Evolutionary conservation across 2,888 invertebrate species (phyloP), one percentile per base, ranked within the genome.

Genomic region (Leptinotarsa rubiginosa): DNA sequence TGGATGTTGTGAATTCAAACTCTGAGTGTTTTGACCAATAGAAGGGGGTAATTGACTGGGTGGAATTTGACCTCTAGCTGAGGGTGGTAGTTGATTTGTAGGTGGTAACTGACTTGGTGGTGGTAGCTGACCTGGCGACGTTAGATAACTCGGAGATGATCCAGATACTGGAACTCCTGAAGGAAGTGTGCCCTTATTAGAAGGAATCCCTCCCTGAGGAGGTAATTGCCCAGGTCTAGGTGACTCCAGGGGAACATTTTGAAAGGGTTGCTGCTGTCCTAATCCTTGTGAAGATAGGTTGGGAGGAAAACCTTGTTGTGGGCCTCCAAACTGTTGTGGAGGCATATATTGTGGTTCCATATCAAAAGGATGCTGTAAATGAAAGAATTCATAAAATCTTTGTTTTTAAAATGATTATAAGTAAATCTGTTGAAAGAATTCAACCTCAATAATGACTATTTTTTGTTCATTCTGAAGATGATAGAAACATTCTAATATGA

Each of bases 331-430:
- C 69, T 78, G 84, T 74, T 86, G 86, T 70, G 85, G 87, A 59
- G 87, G 88, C 83, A 89, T 85, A 79, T 89, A 90, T 77, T 89
- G 89, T 49, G 90, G 89, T 87, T 90, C 90, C 90, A 90, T 90
- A 73, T 76, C 85, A 82, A 78, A 75, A 71, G 47, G 76, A 74
- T 65, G 71, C 78, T 76, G 76, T 73, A 74, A 77, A 31, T 4
- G n/a, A 16, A 41, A 10, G 2, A 5, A 25, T 31, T 62, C 16
- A 25, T 41, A 10, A 41, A 15, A 22, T 4, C 3, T 56, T 62
- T 25, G 4, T 41, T 41, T n/a, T 4, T 31, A 10, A 18, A 5
- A 62, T 31, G 15, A 25, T 16, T 62, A 31, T n/a, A 16, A 0
- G 0, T 12, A 10, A 31, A 41, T 31, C 41, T 62, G 62, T 31